A percentile compares a stretch with the other conserved stretches of the same genome.
Evolutionary conservation across 2,888 invertebrate genomes (phyloP).

Genomic region (Cantharis flavilabris): DNA sequence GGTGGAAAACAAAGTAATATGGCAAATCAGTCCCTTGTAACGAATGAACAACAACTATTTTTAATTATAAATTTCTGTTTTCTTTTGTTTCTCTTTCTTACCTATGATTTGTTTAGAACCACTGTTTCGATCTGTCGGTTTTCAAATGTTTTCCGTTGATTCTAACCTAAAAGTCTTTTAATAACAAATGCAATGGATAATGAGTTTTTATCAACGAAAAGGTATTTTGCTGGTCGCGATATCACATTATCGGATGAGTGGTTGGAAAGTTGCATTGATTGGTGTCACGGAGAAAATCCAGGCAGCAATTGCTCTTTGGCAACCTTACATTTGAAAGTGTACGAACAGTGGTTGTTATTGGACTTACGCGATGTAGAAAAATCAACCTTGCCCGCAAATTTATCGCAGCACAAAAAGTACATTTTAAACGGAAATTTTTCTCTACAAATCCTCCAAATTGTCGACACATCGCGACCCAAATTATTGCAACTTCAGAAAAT

Average conservation of each 20-base stretch:
- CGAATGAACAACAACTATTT: no score
- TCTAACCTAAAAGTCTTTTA: neutral
- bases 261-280: slow-evolving; percentile 60
- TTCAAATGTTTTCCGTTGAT: neutral
- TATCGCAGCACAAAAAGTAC: slow-evolving; percentile 57
- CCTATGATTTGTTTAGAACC: no score
- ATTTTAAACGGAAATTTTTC: slow-evolving; percentile 62
- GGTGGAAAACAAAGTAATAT: no score
- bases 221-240: slow-evolving; percentile 38
- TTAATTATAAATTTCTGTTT: no score
- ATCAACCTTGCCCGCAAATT: slow-evolving; percentile 63
- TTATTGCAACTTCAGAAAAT: slow-evolving; percentile 55
- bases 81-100: no score
- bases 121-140: no score
- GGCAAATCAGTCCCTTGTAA: no score
- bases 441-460: slow-evolving; percentile 65
- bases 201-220: slow-evolving; percentile 35
- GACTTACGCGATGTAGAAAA: slow-evolving; percentile 68
- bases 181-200: slow-evolving; percentile 17
- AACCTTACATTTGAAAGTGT: slow-evolving; percentile 63
- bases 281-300: slow-evolving; percentile 57
- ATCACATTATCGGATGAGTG: slow-evolving; percentile 46
- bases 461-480: slow-evolving; percentile 65
- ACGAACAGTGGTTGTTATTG: slow-evolving; percentile 69
- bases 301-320: slow-evolving; percentile 51